phyloP scores from a whole-genome alignment of 2,888 invertebrate genomes.

The Nesidiocoris tenuis region DNA sequence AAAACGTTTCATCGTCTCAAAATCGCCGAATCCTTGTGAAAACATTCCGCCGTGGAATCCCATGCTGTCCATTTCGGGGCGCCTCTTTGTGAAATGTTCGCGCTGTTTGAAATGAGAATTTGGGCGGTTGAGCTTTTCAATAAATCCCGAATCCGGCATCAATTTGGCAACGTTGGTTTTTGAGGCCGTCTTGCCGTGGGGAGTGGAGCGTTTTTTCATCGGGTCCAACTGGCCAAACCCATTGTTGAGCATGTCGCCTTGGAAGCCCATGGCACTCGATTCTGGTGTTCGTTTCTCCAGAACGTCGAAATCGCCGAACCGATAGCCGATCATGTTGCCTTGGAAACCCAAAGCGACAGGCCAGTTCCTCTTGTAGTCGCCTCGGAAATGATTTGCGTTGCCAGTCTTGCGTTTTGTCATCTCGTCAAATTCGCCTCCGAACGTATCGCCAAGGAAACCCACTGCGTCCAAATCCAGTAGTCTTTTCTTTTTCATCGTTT shows the following conservation, averaged over 20 bases:
- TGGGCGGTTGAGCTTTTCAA: slow-evolving; percentile 49
- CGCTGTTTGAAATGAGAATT: not conserved
- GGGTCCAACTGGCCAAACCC: slow-evolving; percentile 53
- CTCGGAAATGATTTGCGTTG: slow-evolving; percentile 5
- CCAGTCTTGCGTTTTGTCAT: slow-evolving; percentile 52
- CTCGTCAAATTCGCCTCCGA: slow-evolving; percentile 53
- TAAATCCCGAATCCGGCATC: not conserved
- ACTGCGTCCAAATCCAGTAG: slow-evolving; percentile 50
- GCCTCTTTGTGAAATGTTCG: slow-evolving; percentile 51
- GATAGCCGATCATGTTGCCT: slow-evolving; percentile 53
- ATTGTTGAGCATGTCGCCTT: slow-evolving; percentile 52
- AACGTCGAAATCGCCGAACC: slow-evolving; percentile 53
- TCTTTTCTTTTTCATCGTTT: slow-evolving; percentile 52
- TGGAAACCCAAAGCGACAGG: slow-evolving; percentile 53
- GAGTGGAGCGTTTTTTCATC: slow-evolving; percentile 50
- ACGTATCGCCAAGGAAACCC: slow-evolving; percentile 53
- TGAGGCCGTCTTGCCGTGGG: no score
- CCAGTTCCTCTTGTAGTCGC: not conserved
- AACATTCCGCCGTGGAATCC: slow-evolving; percentile 53
- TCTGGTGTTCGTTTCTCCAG: slow-evolving; percentile 53
- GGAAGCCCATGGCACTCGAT: slow-evolving; percentile 52
- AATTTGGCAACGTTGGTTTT: not conserved
- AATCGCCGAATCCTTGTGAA: slow-evolving; percentile 53
- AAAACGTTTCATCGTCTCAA: slow-evolving; percentile 50
- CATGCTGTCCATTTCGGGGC: slow-evolving; percentile 51